phyloP scores from a whole-genome alignment of 2,113 vertebrate genomes.

The Sylvietta virens region DNA sequence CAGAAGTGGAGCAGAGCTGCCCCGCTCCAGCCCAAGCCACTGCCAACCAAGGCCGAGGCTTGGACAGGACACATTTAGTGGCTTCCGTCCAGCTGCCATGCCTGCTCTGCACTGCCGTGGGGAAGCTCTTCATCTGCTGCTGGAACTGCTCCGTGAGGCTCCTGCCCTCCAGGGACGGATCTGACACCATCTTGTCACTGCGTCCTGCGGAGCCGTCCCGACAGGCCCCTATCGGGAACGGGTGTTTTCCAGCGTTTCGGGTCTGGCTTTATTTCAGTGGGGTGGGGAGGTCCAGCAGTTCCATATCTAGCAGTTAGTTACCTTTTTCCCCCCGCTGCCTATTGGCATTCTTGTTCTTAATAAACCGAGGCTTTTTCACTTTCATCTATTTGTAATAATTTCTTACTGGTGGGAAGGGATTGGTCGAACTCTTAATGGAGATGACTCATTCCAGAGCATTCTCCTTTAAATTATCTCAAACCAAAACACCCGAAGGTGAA shows the following conservation, averaged over 20 bases:
- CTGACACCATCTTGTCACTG: not conserved
- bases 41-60: not conserved
- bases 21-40: not conserved
- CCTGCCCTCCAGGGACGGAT: no score
- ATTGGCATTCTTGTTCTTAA: not conserved
- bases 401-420: not conserved
- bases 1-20: not conserved
- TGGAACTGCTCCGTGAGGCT: not conserved
- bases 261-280: not conserved
- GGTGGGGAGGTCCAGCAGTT: not conserved
- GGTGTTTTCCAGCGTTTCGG: not conserved
- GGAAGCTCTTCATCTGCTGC: not conserved
- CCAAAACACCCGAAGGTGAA: not conserved
- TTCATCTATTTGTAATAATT: not conserved
- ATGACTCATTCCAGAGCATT: not conserved
- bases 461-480: not conserved
- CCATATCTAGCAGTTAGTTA: not conserved
- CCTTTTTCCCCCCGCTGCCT: rapidly evolving
- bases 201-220: not conserved
- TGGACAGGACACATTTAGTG: not conserved
- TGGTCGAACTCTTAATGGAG: not conserved
- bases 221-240: rapidly evolving
- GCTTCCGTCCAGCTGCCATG: not conserved
- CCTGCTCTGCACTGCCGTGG: not conserved
- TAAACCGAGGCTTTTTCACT: not conserved